A percentile compares a stretch with the other conserved stretches of the same genome.
Conservation (phyloP, 2,113 vertebrate species). For the Serilophus lunatus region DNA sequence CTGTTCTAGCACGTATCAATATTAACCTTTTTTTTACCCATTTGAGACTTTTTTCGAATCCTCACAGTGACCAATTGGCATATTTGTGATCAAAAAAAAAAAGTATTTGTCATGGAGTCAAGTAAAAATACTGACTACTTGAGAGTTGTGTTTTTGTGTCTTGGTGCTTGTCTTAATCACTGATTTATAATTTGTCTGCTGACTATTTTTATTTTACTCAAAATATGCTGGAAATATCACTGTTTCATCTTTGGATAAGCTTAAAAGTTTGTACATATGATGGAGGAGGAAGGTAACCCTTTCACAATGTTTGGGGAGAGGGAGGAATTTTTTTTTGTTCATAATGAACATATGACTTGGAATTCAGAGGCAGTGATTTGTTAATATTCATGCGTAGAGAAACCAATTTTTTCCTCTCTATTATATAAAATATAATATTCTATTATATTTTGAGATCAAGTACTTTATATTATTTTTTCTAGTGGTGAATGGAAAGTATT, state of each 20-base stretch:
- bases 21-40: neutral
- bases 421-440: too few relatives aligned
- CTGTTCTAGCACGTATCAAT: neutral
- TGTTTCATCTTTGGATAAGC: neutral
- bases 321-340: neutral
- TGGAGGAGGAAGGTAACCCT: neutral
- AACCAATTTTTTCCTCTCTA: neutral
- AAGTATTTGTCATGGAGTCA: neutral
- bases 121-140: neutral
- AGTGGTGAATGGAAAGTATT: constrained; percentile 94
- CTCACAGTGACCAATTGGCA: neutral
- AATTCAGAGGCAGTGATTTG: neutral
- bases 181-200: neutral
- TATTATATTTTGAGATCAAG: neutral
- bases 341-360: neutral
- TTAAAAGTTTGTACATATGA: neutral
- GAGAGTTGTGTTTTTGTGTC: neutral
- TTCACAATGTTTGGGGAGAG: neutral
- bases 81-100: neutral
- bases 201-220: neutral
- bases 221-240: neutral
- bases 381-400: neutral
- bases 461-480: neutral
- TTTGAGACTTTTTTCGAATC: neutral
- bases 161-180: neutral